Evolutionary conservation across 1,140 invertebrate genomes (phyloP).

Genomic region (Cherax destructor): DNA sequence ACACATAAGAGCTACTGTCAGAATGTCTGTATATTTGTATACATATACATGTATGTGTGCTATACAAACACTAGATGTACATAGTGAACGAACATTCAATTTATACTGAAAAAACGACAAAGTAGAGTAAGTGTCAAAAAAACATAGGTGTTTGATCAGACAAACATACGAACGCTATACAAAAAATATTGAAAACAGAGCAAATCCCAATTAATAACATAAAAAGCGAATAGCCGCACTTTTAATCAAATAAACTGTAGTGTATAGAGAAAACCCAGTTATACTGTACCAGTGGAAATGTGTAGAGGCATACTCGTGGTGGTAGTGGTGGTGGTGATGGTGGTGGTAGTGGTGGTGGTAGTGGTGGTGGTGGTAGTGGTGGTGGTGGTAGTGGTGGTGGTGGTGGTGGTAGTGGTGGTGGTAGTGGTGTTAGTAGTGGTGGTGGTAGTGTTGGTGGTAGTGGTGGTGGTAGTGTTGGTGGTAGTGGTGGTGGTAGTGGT

Average conservation of each 20-base stretch:
- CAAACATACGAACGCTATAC: not conserved
- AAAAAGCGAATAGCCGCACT: slow-evolving; percentile 13
- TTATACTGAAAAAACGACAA: not conserved
- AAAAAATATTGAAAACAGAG: slow-evolving; percentile 6
- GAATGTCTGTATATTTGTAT: too few relatives aligned
- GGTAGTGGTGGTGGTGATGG: not conserved
- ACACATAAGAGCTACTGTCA: too few relatives aligned
- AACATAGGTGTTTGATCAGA: slow-evolving; percentile 3
- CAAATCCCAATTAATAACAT: slow-evolving; percentile 19
- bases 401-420: not conserved
- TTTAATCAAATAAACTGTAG: not conserved
- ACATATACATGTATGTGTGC: too few relatives aligned
- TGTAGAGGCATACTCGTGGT: not conserved
- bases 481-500: too few relatives aligned
- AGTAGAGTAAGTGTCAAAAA: not conserved
- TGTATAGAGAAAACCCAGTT: not conserved
- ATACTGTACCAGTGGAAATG: not conserved
- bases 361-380: not conserved
- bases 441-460: too few relatives aligned
- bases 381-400: not conserved
- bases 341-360: not conserved
- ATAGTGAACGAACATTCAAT: not conserved
- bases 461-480: too few relatives aligned
- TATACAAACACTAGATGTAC: not conserved
- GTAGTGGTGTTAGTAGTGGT: too few relatives aligned